Conservation (phyloP, 2,113 vertebrate species). For the Struthio camelus region DNA sequence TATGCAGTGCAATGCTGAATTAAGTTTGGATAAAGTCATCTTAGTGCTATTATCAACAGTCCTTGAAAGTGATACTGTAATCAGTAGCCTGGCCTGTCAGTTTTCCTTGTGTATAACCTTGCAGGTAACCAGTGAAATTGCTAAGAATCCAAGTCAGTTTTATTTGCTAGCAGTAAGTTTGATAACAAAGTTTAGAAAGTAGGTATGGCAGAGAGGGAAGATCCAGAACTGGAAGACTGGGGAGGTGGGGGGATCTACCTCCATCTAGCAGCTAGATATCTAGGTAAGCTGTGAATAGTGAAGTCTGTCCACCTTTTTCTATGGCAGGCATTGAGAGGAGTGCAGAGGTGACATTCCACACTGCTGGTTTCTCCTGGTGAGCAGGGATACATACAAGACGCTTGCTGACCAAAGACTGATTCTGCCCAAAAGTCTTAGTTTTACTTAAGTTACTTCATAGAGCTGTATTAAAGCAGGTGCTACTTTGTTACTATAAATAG, state of each 20-base stretch:
- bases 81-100: neutral
- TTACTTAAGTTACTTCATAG: neutral
- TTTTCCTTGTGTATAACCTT: neutral
- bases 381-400: neutral
- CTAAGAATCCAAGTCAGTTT: neutral
- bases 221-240: neutral
- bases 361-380: neutral
- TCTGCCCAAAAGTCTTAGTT: neutral
- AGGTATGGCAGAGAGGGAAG: neutral
- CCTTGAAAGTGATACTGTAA: neutral
- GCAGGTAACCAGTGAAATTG: neutral
- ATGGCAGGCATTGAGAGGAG: neutral
- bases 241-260: rapidly evolving
- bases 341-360: neutral
- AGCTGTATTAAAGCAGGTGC: neutral
- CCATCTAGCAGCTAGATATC: neutral
- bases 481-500: neutral
- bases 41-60: neutral
- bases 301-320: neutral
- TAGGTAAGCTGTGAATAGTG: neutral
- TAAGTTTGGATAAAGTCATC: neutral
- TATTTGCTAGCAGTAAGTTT: neutral
- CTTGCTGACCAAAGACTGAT: neutral
- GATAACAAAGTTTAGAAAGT: neutral
- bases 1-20: neutral